A percentile compares a stretch with the other conserved stretches of the same genome.
phyloP scores from a whole-genome alignment of 53 echinoderm and acorn worm species.

The Echinometra lucunter region DNA sequence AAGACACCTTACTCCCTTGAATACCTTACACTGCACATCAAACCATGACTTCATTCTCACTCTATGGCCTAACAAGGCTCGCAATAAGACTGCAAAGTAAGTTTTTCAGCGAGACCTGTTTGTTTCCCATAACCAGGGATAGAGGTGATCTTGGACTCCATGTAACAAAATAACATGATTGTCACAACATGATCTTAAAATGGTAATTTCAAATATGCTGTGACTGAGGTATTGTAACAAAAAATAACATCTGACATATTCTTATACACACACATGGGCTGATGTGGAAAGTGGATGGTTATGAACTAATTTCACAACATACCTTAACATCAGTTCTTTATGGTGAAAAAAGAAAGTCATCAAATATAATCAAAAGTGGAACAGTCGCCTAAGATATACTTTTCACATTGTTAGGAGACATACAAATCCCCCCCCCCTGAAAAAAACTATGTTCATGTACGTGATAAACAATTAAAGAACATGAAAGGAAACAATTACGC shows the following conservation, averaged over 20 bases:
- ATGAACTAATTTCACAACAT: background rate
- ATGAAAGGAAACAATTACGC: background rate
- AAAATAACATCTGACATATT: background rate
- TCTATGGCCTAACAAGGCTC: background rate
- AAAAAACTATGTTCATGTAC: background rate
- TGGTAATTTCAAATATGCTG: background rate
- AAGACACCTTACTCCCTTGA: background rate
- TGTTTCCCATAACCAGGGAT: background rate
- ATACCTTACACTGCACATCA: conserved; percentile 27
- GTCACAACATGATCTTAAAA: background rate
- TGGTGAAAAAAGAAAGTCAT: background rate
- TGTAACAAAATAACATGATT: background rate
- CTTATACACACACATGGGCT: background rate
- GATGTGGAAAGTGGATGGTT: background rate
- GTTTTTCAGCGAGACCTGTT: background rate
- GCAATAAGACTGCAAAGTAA: background rate
- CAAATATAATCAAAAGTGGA: background rate
- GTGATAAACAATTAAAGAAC: background rate
- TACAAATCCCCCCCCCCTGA: background rate
- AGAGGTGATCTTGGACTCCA: background rate
- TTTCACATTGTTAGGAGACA: background rate
- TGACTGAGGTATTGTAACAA: background rate
- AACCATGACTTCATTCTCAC: background rate
- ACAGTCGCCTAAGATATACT: background rate
- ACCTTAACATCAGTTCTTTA: background rate